phyloP scores from a whole-genome alignment of 2,113 vertebrate species.

The Psilopsiagon aymara region DNA sequence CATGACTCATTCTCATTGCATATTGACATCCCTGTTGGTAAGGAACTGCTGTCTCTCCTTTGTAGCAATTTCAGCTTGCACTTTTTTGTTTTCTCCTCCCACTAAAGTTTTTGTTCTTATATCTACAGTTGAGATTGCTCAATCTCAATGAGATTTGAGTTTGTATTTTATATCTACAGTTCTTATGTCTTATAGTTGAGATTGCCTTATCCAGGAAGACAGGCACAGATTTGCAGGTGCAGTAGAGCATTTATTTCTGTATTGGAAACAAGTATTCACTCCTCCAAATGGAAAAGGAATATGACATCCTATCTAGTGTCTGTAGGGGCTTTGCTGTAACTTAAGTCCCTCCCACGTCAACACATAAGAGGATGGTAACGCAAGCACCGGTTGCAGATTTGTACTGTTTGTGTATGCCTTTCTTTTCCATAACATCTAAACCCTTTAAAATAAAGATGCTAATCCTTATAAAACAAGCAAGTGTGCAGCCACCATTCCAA shows the following conservation, averaged over 20 bases:
- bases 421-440: neutral
- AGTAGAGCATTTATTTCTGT: neutral
- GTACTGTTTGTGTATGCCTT: neutral
- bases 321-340: neutral
- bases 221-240: neutral
- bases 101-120: neutral
- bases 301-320: neutral
- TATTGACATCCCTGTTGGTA: neutral
- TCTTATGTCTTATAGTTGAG: neutral
- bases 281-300: neutral
- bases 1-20: conserved; percentile 16
- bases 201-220: neutral
- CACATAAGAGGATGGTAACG: neutral
- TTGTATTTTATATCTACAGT: neutral
- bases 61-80: neutral
- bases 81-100: neutral
- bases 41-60: neutral
- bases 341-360: neutral
- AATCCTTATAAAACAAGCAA: neutral
- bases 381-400: neutral
- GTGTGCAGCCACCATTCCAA: neutral
- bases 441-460: neutral
- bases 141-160: neutral
- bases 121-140: neutral
- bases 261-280: neutral